Evolutionary conservation across 2,797 vertebrate genomes (phyloP), one percentile per base, ranked within the genome.

Genomic region (Etheostoma nigrum): DNA sequence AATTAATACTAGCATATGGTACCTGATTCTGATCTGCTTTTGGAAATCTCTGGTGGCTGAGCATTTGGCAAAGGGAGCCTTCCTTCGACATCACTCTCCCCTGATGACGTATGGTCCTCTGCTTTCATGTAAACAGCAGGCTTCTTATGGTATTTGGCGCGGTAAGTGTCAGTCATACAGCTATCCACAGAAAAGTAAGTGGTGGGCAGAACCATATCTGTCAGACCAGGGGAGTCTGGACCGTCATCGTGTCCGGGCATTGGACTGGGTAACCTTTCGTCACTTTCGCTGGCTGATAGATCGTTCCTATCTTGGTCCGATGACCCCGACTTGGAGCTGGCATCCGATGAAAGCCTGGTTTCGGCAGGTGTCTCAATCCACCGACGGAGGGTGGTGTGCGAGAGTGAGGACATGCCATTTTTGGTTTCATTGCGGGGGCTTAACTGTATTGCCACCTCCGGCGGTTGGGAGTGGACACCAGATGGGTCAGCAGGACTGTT

Each of bases 131-230:
- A 91, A 60, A 95, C 84, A 66, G 90, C 95, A 18, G 97, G 93
- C 89, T 93, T 96, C 86, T 96, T 97, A 60, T 99, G 96, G 87
- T 98, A 99, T 85, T 98, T 98, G 76, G 96, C 84, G 85, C 97
- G 96, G 72, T 99, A 99, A 0, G 97, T 98, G 90, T 99, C 98
- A 1, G 97, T 99, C 98, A 99, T 99, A 89, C 98, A 99, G 86
- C 91, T 94, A 71, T 99, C 98, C 53, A 99, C 98, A 0, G 97
- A 97, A 81, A 99, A 99, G 79, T 98, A 99, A 12, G 97, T 99
- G 0, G 97, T 99, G 42, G 97, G 95, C 10, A 96, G 93, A 57
- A 91, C 79, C 15, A 82, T 86, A 1, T 96, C 95, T 0, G 86
- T 87, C 23, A 86, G 74, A 36, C 85, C 86, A 0, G 78, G 6